Evolutionary conservation across 2,797 vertebrate genomes (phyloP).

Genomic region (Melanotaenia boesemani): DNA sequence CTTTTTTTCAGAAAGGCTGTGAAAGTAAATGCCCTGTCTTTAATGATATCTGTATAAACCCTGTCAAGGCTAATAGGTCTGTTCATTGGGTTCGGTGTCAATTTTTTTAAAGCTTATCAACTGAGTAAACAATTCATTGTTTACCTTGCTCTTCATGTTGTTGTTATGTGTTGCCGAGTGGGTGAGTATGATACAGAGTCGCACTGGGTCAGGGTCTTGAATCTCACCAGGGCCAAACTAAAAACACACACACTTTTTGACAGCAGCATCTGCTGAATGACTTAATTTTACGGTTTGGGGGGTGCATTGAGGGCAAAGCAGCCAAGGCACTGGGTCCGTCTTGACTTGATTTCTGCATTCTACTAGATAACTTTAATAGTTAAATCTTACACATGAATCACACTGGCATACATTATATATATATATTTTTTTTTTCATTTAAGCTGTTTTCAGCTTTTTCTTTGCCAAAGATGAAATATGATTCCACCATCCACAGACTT

Average conservation of each 20-base stretch:
- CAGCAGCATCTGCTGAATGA: conserved; percentile 21
- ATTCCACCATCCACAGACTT: conserved; percentile 10
- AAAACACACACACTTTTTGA: conserved; percentile 18
- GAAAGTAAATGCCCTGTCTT: conserved; percentile 3
- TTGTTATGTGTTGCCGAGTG: conserved; percentile 22
- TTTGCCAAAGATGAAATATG: conserved; percentile 24
- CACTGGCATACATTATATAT: conserved; percentile 4
- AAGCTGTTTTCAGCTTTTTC: conserved; percentile 24
- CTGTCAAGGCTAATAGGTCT: conserved; percentile 12
- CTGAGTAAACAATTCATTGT: conserved; percentile 51
- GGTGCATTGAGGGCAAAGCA: conserved; percentile 2
- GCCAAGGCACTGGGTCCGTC: conserved; percentile 2
- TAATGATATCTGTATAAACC: not conserved
- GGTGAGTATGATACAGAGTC: conserved; percentile 14
- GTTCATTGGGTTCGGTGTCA: conserved; percentile 24
- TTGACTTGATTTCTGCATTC: conserved; percentile 1
- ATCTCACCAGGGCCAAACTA: conserved; percentile 10
- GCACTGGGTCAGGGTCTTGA: conserved; percentile 15
- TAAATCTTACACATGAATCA: conserved; percentile 20
- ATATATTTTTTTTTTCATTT: conserved; percentile 15
- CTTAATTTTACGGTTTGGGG: conserved; percentile 14
- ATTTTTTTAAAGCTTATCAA: conserved; percentile 46
- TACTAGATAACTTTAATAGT: conserved; percentile 13
- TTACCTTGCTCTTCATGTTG: conserved; percentile 48
- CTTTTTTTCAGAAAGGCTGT: conserved; percentile 1